Evolutionary conservation across 2,113 vertebrate species (phyloP), one percentile per base, ranked within the genome.

Genomic region (Eurypyga helias): DNA sequence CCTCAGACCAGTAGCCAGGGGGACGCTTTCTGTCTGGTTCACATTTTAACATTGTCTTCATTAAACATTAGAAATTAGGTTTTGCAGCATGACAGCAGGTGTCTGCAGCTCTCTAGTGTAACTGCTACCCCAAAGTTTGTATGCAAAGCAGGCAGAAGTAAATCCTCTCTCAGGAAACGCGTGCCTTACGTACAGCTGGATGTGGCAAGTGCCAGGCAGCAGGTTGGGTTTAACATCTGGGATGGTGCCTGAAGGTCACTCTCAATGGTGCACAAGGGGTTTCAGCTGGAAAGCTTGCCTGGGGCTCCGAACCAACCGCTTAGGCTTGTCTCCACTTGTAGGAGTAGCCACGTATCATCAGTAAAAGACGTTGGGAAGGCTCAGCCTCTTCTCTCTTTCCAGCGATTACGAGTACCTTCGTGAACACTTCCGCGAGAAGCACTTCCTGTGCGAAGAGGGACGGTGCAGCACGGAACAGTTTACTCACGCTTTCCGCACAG

Each of bases 391-490:
- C 3, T 8, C 28, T 83, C 38, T 45, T 9, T 8, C 3, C 97
- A 99, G 99, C 0, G 99, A 99, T 93, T 99, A 99, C 23, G 97
- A 96, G 0, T 99, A 99, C 96, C 98, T 99, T 65, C 99, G 99
- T 0, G 99, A 99, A 70, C 99, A 99, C 98, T 99, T 99, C 98
- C 98, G 99, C 2, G 99, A 99, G 81, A 99, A 99, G 94, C 99
- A 99, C 96, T 99, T 99, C 88, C 98, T 99, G 48, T 99, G 99
- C 2, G 99, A 99, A 96, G 99, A 99, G 96, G 99, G 99, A 4
- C 98, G 98, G 60, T 99, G 99, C 94, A 98, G 98, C 97, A 97
- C 98, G 0, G 99, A 99, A 92, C 99, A 99, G 97, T 99, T 99
- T 93, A 99, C 99, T 4, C 99, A 99, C 1, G 99, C 99, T 49